Evolutionary conservation across 2,113 vertebrate genomes (phyloP).

Genomic region (Python bivittatus): DNA sequence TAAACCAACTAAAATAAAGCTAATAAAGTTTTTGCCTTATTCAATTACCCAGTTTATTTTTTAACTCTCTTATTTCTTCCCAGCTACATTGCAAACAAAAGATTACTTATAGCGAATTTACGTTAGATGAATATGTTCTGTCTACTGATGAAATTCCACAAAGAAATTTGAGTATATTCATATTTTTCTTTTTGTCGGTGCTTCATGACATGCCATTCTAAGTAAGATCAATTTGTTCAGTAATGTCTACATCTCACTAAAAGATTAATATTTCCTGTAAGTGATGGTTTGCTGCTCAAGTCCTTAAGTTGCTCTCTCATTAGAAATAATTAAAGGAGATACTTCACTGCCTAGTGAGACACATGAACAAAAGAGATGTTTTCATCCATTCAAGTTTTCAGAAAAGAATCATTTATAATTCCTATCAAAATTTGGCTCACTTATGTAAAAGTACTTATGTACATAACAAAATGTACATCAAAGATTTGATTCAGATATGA

Average conservation of each 20-base stretch:
- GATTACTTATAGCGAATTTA: neutral
- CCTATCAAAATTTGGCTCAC: slow-evolving; percentile 11
- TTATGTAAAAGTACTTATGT: slow-evolving; percentile 4
- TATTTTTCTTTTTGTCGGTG: neutral
- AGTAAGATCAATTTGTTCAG: slow-evolving; percentile 13
- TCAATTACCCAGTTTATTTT: neutral
- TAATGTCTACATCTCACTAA: neutral
- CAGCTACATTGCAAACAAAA: neutral
- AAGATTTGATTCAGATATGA: slow-evolving; percentile 19
- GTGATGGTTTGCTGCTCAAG: slow-evolving; percentile 5
- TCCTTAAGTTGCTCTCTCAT: slow-evolving; percentile 10
- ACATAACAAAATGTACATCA: slow-evolving; percentile 22
- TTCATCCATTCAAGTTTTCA: slow-evolving; percentile 18
- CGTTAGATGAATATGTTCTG: neutral
- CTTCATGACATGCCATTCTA: neutral
- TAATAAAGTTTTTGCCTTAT: neutral
- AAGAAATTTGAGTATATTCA: neutral
- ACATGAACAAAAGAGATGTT: slow-evolving; percentile 12
- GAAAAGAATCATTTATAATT: slow-evolving; percentile 26
- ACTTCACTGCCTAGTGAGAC: slow-evolving; percentile 24
- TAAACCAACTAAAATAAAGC: neutral
- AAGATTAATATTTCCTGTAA: slow-evolving; percentile 28
- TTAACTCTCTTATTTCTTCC: neutral
- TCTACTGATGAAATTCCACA: slow-evolving; percentile 1
- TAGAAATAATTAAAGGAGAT: slow-evolving; percentile 30